These are phyloP conservation scores for Benitochromis conjunctus DNA, from an alignment of 2,113 vertebrate genomes.

Conservation along the genomic window DNA sequence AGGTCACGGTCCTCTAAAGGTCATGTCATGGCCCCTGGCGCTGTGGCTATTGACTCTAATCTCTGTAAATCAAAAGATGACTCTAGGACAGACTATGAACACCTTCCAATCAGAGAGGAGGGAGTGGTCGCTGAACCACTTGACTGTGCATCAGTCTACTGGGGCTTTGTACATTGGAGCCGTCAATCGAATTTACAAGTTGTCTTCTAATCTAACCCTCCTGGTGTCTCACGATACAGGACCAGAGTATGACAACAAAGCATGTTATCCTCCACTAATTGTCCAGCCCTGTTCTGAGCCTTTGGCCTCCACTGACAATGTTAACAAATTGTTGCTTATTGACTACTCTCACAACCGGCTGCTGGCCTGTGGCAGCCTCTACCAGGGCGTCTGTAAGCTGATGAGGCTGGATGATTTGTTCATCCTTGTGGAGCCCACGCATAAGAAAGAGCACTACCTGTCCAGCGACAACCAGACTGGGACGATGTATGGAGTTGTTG, in stretches of 20 bases:
- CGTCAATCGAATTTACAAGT: constrained; percentile 90
- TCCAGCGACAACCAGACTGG: constrained; percentile 91
- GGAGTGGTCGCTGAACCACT: constrained; percentile 91
- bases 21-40: constrained; percentile 61
- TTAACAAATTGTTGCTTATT: constrained; percentile 91
- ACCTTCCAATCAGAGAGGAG: constrained; percentile 85
- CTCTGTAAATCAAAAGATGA: constrained; percentile 50
- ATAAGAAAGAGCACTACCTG: constrained; percentile 95
- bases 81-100: constrained; percentile 67
- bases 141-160: constrained; percentile 84
- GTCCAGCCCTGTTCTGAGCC: constrained; percentile 92
- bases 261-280: constrained; percentile 91
- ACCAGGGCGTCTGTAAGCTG: constrained; percentile 93
- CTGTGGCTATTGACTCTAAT: constrained; percentile 75
- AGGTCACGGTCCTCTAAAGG: constrained; percentile 44
- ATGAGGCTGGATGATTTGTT: constrained; percentile 92
- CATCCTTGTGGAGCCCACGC: constrained; percentile 90
- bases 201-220: constrained; percentile 86
- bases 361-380: constrained; percentile 93
- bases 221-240: constrained; percentile 92
- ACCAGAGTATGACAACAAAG: constrained; percentile 93
- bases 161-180: constrained; percentile 89
- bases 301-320: constrained; percentile 87
- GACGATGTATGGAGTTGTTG: constrained; percentile 92
- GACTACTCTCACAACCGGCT: constrained; percentile 91